A percentile compares a stretch with the other conserved stretches of the same genome.
phyloP scores from a whole-genome alignment of 1,140 invertebrate genomes.

The Leptestheria dahalacensis region DNA sequence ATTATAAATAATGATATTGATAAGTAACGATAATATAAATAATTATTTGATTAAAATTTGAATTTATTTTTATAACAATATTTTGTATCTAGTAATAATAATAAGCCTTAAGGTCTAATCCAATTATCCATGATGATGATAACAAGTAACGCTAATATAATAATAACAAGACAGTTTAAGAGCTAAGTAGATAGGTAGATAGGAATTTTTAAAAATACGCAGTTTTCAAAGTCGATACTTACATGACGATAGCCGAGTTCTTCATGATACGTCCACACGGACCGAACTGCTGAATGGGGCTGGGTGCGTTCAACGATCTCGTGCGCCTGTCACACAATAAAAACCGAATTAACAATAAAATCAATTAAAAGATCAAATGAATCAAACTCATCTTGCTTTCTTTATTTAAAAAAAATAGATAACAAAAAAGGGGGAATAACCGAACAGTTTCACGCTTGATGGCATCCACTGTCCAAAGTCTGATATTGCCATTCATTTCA shows the following conservation, averaged over 20 bases:
- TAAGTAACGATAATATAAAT: too few species aligned
- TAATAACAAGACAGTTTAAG: too few species aligned
- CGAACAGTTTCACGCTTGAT: constrained; percentile 10
- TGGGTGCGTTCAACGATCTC: constrained; percentile 80
- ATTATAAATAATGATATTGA: too few species aligned
- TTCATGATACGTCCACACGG: constrained; percentile 92
- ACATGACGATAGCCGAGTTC: constrained; percentile 90
- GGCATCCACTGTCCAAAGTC: background rate
- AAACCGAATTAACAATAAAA: constrained; percentile 21
- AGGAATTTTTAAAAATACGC: too few species aligned
- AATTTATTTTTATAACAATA: too few species aligned
- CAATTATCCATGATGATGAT: too few species aligned
- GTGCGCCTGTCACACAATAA: constrained; percentile 58
- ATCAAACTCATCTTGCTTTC: background rate
- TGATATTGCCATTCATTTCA: background rate
- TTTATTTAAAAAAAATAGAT: constrained; percentile 4
- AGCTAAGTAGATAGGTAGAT: too few species aligned
- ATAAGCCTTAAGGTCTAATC: too few species aligned
- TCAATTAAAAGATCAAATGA: background rate
- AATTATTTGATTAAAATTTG: too few species aligned
- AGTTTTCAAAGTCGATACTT: constrained; percentile 36
- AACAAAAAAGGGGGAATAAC: background rate
- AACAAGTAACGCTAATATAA: too few species aligned
- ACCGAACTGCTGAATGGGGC: constrained; percentile 84
- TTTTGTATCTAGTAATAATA: too few species aligned